Evolutionary conservation across 2,888 invertebrate genomes (phyloP).

Genomic region (Athalia circularis): DNA sequence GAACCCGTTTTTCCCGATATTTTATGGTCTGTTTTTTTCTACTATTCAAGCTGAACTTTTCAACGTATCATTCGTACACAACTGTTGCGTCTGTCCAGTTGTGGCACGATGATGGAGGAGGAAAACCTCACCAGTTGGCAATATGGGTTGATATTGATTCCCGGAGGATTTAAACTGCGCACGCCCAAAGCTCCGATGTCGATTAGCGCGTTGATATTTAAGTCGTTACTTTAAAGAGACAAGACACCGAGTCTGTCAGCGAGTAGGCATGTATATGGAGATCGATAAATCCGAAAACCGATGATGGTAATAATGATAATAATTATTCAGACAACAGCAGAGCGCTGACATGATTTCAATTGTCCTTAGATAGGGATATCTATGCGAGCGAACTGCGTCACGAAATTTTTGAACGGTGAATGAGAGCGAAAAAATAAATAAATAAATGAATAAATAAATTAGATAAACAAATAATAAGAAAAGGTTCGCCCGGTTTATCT

Average conservation of each 20-base stretch:
- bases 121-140: constrained; percentile 51
- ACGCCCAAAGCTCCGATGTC: constrained; percentile 62
- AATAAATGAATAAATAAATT: no score
- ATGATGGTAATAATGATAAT: background rate
- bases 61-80: constrained; percentile 48
- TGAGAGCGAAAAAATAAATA: no score
- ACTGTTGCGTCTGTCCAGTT: constrained; percentile 66
- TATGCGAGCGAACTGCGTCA: no score
- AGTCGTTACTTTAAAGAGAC: background rate
- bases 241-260: background rate
- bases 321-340: no score
- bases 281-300: background rate
- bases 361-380: no score
- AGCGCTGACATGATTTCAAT: no score
- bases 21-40: no score
- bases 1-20: background rate
- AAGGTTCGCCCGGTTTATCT: no score
- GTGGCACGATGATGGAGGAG: constrained; percentile 55
- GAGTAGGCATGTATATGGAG: background rate
- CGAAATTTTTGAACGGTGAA: no score
- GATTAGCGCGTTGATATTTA: background rate
- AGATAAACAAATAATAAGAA: no score
- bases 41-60: background rate
- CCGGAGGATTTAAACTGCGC: constrained; percentile 53
- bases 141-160: constrained; percentile 67